Conservation (phyloP, 1,140 invertebrate genomes). For the Papilio dardanus region DNA sequence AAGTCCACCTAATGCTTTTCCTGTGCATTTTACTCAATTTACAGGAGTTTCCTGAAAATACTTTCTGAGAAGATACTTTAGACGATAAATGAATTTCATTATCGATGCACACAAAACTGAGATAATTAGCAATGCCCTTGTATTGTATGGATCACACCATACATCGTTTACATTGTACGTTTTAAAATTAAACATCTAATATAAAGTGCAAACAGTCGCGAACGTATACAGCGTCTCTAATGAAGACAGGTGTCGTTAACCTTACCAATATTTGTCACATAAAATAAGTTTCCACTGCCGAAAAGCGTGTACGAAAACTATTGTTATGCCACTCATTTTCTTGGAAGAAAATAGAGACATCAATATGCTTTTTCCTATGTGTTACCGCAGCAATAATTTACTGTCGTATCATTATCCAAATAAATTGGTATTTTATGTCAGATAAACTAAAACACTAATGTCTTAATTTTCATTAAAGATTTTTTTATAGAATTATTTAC, state of each 20-base stretch:
- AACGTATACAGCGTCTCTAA: conserved; percentile 3
- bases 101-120: background rate
- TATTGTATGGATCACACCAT: conserved; percentile 4
- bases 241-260: conserved; percentile 22
- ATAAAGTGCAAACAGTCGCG: conserved; percentile 23
- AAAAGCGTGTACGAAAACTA: background rate
- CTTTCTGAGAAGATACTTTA: too few relatives aligned
- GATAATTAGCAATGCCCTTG: background rate
- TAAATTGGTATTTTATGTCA: background rate
- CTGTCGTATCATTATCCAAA: too few relatives aligned
- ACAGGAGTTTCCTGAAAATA: too few relatives aligned
- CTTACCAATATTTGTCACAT: background rate
- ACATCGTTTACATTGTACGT: conserved; percentile 10
- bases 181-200: conserved; percentile 33
- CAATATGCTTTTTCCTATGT: too few relatives aligned
- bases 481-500: background rate
- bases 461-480: conserved; percentile 6
- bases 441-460: background rate
- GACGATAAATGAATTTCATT: background rate
- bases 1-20: background rate
- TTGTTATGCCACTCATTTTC: background rate
- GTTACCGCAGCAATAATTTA: too few relatives aligned
- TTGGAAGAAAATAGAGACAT: background rate
- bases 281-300: background rate
- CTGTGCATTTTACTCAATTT: too few relatives aligned